Base-by-base conservation (phyloP, 2,888 invertebrate genomes). In the Caenorhabditis sinica region DNA sequence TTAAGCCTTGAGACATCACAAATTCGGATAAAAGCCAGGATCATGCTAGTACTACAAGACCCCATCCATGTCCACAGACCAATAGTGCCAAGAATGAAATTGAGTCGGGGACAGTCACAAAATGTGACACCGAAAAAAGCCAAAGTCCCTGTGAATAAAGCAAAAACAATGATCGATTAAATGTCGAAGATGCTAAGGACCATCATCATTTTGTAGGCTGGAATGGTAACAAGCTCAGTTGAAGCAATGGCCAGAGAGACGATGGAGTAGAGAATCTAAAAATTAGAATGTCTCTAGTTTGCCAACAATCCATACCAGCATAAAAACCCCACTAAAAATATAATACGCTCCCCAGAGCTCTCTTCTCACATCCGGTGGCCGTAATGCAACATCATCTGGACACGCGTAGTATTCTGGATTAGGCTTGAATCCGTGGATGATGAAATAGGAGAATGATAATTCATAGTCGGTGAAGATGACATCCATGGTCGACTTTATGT, bases 121-220 rank as follows among this genome's bases (percentile, higher is more conserved):
- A 49, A 49, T n/a, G n/a, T 3, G 49, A 20, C 3, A 20, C 49
- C 49, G 49, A 49, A 49, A n/a, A 20, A 49, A 1, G 49, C 45
- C 25, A 65, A 1, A 25, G 25, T 17, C 20, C 65, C 65, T 15
- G 43, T 28, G 25, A 25, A 8, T 23, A 43, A 2, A 25, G 45
- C 40, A 45, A n/a, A 40, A 17, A 65, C 17, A 28, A 45, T 2
- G 25, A 36, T 23, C 25, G 17, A 45, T 3, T 15, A 28, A 2
- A 65, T 45, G 25, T 65, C 65, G 13, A 17, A 28, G n/a, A 65
- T 4, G 2, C 45, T 28, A 15, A 65, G 65, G 17, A 65, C 6
- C 28, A 65, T 40, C 65, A 65, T 65, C 33, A 45, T 25, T 23
- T 65, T 43, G 45, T 65, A 65, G 20, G 65, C 65, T 15, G 45